phyloP scores from a whole-genome alignment of 2,113 vertebrate species.

The Rhea americana region DNA sequence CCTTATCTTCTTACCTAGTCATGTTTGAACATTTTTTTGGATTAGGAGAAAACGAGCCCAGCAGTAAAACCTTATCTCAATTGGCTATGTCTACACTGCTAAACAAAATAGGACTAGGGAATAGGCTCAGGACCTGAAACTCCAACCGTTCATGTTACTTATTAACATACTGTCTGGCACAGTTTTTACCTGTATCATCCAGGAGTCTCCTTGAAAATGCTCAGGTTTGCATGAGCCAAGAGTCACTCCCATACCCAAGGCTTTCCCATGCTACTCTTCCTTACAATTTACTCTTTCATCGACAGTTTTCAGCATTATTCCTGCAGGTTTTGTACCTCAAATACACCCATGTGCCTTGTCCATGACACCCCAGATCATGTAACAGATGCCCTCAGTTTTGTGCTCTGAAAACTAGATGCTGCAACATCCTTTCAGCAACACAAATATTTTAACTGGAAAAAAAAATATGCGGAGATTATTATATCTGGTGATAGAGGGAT shows the following conservation, averaged over 20 bases:
- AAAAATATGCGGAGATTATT: background rate
- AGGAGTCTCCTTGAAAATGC: background rate
- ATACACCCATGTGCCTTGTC: background rate
- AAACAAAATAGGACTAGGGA: background rate
- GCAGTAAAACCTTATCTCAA: constrained; percentile 46
- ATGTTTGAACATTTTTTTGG: constrained; percentile 3
- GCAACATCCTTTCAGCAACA: background rate
- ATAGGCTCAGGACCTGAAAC: background rate
- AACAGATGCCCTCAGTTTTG: background rate
- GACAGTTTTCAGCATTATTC: background rate
- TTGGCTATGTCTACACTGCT: background rate
- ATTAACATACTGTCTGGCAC: background rate
- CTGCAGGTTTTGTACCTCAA: background rate
- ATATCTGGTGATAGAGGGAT: background rate
- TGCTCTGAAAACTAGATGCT: background rate
- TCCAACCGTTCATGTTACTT: background rate
- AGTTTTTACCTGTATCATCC: background rate
- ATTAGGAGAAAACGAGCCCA: constrained; percentile 1
- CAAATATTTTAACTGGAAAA: background rate
- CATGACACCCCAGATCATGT: background rate
- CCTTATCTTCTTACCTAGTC: background rate
- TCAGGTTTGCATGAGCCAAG: background rate
- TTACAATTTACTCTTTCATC: background rate
- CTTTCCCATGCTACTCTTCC: background rate
- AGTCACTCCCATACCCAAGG: background rate